Percentiles rank a stretch among this genome's conserved stretches.
phyloP scores from a whole-genome alignment of 2,888 invertebrate species.

The Plagodis dolabraria region DNA sequence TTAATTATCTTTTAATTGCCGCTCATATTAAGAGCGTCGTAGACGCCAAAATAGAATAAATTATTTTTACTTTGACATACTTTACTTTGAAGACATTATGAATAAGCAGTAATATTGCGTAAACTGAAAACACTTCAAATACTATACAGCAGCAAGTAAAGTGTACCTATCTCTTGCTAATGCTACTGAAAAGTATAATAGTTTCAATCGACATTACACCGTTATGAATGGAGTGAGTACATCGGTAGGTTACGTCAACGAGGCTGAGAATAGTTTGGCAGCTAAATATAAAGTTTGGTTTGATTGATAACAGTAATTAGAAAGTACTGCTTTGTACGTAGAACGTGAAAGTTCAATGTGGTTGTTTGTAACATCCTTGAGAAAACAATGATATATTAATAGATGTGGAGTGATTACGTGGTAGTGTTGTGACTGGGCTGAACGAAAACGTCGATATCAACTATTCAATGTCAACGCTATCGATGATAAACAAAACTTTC shows the following conservation, averaged over 20 bases:
- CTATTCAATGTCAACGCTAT: neutral
- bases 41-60: too few species aligned
- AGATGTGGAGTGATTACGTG: slow-evolving; percentile 3
- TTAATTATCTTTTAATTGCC: too few species aligned
- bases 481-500: neutral
- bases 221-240: slow-evolving; percentile 37
- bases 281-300: slow-evolving; percentile 22
- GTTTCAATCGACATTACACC: too few species aligned
- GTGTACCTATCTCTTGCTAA: too few species aligned
- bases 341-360: slow-evolving; percentile 13
- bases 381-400: slow-evolving; percentile 1
- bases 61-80: too few species aligned
- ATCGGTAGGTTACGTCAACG: slow-evolving; percentile 33
- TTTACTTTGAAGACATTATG: too few species aligned
- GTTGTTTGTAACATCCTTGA: slow-evolving; percentile 14
- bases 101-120: too few species aligned
- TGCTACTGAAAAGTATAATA: too few species aligned
- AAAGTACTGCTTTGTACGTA: slow-evolving; percentile 15
- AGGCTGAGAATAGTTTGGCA: slow-evolving; percentile 10
- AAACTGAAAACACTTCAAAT: too few species aligned
- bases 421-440: neutral
- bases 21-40: too few species aligned
- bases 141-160: too few species aligned
- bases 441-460: neutral
- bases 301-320: slow-evolving; percentile 10